Conservation (phyloP, 1,140 invertebrate species). For the Bombus superbus region DNA sequence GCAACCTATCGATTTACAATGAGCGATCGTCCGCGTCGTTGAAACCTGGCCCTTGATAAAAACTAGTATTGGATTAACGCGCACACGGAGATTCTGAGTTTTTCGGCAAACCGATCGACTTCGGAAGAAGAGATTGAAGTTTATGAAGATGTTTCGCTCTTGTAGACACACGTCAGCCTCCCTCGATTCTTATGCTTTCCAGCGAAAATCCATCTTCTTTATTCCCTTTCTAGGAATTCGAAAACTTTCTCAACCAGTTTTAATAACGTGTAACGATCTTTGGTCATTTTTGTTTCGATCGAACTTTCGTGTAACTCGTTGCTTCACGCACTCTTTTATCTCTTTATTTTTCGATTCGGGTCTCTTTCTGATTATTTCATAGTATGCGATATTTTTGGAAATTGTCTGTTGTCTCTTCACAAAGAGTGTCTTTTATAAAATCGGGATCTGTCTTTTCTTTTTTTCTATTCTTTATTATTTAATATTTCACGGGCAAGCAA, state of each 20-base stretch:
- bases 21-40: constrained; percentile 52
- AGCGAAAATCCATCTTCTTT: constrained; percentile 5
- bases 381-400: no score
- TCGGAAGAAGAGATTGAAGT: constrained; percentile 48
- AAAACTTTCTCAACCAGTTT: neutral
- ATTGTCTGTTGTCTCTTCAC: no score
- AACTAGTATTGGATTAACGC: constrained; percentile 72
- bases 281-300: neutral
- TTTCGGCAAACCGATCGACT: constrained; percentile 53
- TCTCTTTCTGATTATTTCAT: neutral
- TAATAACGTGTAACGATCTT: neutral
- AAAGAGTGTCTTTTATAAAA: no score
- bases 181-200: constrained; percentile 9
- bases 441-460: no score
- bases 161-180: constrained; percentile 54
- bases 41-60: constrained; percentile 47
- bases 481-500: no score
- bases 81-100: constrained; percentile 50
- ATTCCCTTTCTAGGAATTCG: neutral
- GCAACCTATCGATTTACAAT: constrained; percentile 68
- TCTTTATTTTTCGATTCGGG: neutral
- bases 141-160: constrained; percentile 64
- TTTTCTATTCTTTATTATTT: no score
- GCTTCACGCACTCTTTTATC: no score
- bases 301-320: no score